phyloP scores from a whole-genome alignment of 2,797 vertebrate genomes.

The Neoniphon sammara region DNA sequence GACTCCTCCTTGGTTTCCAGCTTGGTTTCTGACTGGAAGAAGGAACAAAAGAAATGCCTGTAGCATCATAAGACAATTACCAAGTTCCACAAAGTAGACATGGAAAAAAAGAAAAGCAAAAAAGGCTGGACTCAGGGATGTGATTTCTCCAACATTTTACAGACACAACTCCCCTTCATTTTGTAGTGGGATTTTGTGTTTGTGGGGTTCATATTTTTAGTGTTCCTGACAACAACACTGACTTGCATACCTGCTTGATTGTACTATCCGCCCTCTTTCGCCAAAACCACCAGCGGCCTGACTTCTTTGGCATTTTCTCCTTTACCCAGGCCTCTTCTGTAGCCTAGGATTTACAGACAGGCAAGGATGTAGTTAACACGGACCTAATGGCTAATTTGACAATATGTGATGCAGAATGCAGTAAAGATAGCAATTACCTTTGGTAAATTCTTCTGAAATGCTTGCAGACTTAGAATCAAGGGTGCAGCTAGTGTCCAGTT shows the following conservation, averaged over 20 bases:
- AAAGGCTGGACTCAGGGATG: neutral
- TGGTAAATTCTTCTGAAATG: constrained; percentile 98
- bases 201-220: no score
- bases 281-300: constrained; percentile 99
- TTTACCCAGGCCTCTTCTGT: constrained; percentile 98
- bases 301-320: constrained; percentile 99
- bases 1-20: constrained; percentile 89
- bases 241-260: constrained; percentile 88
- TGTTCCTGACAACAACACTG: neutral
- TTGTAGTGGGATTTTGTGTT: no score
- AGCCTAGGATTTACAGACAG: constrained; percentile 77
- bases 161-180: no score
- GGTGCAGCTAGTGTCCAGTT: constrained; percentile 98
- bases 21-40: constrained; percentile 88
- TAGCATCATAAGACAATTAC: neutral
- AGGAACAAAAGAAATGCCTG: constrained; percentile 6
- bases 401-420: neutral
- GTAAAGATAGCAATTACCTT: constrained; percentile 82
- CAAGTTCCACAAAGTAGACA: neutral
- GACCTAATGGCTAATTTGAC: neutral
- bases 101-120: neutral
- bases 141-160: neutral
- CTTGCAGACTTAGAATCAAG: constrained; percentile 96
- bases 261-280: constrained; percentile 91
- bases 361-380: neutral